Base-by-base conservation (phyloP, 2,113 vertebrate genomes). In the Grantiella picta region DNA sequence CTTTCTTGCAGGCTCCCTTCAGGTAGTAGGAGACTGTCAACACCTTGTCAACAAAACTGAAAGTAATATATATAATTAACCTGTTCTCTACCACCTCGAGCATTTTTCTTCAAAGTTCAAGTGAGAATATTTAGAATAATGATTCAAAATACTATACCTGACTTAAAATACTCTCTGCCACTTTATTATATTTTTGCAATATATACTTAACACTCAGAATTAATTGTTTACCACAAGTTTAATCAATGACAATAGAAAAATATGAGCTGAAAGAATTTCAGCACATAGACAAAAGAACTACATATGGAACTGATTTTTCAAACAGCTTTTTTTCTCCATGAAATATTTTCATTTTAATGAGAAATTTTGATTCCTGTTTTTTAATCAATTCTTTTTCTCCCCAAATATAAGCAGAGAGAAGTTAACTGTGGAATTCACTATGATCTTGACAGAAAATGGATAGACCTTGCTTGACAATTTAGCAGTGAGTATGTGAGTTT, bases 391-490 rank as follows among this genome's bases (percentile, higher is more conserved):
- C 2, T 65, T 89, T 77, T 94, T 77, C 40, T 71, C 35, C 27
- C 5, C 2, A 90, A 17, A 31, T 63, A 25, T 7, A 90, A 95
- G 19, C 20, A 60, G n/a, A 88, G 25, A 64, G 13, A 81, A 75
- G 9, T 40, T 93, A 82, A 83, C 35, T 53, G 29, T 61, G 79
- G 95, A 96, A 93, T 95, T 88, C 61, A 63, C 28, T 40, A 52
- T 75, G 28, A 94, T 65, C 19, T 65, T 83, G 27, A 54, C 40
- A 87, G n/a, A 72, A 96, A 90, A 56, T 83, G 47, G 52, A 72
- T 83, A 91, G 81, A 94, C 35, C 22, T 76, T 94, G 33, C 40
- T 29, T 76, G 45, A 80, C 61, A 86, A 83, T 94, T 95, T 88
- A 36, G 84, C 78, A 90, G 12, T 59, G 15, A 91, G n/a, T 31